Conservation (phyloP, 2,113 vertebrate genomes). For the Illadopsis cleaveri region DNA sequence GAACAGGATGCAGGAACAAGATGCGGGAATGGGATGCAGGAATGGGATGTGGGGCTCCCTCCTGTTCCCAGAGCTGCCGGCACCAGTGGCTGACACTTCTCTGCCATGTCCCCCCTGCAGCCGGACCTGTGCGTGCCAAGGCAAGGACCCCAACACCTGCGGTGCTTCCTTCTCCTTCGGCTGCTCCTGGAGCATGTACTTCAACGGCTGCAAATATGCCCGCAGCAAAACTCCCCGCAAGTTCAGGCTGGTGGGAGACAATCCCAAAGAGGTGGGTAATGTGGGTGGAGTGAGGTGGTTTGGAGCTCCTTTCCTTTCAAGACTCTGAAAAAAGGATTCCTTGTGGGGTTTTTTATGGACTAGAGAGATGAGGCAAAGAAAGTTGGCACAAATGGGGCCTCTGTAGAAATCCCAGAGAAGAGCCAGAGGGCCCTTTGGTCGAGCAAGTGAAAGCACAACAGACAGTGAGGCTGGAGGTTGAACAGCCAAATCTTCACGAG, state of each 20-base stretch:
- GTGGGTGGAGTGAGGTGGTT: fast-evolving
- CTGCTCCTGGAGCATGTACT: constrained; percentile 99
- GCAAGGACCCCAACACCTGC: constrained; percentile 90
- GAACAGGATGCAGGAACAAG: fast-evolving
- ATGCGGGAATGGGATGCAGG: neutral
- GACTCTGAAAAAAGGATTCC: neutral
- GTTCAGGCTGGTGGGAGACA: constrained; percentile 94
- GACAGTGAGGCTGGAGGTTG: neutral
- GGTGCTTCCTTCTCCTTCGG: constrained; percentile 98
- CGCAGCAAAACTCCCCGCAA: constrained; percentile 96
- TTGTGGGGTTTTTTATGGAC: neutral
- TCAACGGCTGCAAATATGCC: constrained; percentile 97
- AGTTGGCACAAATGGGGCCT: fast-evolving
- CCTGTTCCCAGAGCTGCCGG: neutral
- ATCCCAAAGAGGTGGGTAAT: constrained; percentile 89
- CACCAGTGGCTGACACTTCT: neutral
- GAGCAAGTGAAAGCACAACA: fast-evolving
- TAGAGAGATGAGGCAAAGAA: neutral
- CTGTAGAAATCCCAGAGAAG: neutral
- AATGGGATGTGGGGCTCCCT: neutral
- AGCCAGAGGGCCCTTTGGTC: neutral
- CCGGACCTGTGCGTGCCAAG: constrained; percentile 98
- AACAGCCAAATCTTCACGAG: fast-evolving
- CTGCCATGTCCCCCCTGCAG: constrained; percentile 56
- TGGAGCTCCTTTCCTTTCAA: neutral